Evolutionary conservation across 1,140 invertebrate genomes (phyloP).

Genomic region (Pseudomyrmex dendroicus): DNA sequence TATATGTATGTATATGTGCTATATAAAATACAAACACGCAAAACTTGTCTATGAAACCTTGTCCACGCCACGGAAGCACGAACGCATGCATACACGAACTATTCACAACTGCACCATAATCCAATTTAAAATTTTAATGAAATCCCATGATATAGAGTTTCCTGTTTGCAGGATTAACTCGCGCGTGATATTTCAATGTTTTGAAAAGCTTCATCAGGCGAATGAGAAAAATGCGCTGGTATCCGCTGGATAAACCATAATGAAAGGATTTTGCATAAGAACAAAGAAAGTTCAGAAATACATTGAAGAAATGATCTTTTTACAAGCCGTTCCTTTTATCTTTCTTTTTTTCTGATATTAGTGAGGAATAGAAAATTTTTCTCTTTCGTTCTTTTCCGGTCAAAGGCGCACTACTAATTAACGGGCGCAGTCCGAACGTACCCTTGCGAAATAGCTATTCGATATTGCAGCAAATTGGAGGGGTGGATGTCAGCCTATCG

Average conservation of each 20-base stretch:
- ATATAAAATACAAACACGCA: background rate
- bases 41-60: background rate
- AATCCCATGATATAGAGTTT: background rate
- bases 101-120: background rate
- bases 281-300: conserved; percentile 16
- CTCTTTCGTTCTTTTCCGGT: conserved; percentile 27
- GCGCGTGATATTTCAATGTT: conserved; percentile 1
- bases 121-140: conserved; percentile 43
- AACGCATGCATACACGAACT: background rate
- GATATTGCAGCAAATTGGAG: conserved; percentile 35
- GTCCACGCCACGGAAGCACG: background rate
- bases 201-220: background rate
- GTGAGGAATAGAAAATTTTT: conserved; percentile 18
- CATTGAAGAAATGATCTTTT: background rate
- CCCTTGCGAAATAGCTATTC: conserved; percentile 18
- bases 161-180: background rate
- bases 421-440: conserved; percentile 31
- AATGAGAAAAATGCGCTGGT: background rate
- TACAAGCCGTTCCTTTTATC: background rate
- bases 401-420: conserved; percentile 56
- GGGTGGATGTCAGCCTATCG: conserved; percentile 35
- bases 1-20: no score
- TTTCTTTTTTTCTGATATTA: conserved; percentile 8
- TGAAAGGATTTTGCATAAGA: conserved; percentile 2
- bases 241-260: no score